Conservation (phyloP, 2,797 vertebrate species). For the Leptodactylus fallax region DNA sequence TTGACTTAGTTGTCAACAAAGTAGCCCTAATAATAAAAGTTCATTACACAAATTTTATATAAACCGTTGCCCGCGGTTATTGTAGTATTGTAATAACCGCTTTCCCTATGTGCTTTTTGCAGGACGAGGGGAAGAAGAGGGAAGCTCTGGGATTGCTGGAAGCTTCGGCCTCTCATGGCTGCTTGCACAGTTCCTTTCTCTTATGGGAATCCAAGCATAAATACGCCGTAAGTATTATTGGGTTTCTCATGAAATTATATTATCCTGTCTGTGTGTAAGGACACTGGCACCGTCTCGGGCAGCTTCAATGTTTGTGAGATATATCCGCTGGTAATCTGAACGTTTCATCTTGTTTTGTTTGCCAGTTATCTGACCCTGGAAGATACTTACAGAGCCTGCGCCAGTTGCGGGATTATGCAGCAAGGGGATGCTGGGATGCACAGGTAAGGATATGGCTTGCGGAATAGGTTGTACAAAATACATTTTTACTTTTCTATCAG, state of each 20-base stretch:
- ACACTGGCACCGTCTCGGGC: not conserved
- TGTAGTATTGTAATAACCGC: not conserved
- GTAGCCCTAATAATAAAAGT: not conserved
- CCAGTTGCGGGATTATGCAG: constrained; percentile 91
- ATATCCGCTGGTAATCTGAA: not conserved
- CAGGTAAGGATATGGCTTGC: constrained; percentile 79
- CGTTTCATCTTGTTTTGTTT: not conserved
- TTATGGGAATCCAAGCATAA: constrained; percentile 89
- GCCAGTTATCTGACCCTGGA: constrained; percentile 89
- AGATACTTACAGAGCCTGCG: constrained; percentile 91
- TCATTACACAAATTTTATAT: no score
- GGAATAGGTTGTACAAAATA: not conserved
- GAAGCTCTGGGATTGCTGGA: constrained; percentile 86
- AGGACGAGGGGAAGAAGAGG: constrained; percentile 85
- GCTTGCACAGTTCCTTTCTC: constrained; percentile 90
- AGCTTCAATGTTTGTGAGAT: not conserved
- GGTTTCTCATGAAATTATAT: not conserved
- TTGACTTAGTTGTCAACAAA: no score
- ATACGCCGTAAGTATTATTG: constrained; percentile 81
- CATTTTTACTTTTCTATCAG: not conserved
- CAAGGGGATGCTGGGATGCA: constrained; percentile 96
- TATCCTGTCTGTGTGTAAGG: constrained; percentile 5
- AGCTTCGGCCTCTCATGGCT: constrained; percentile 87
- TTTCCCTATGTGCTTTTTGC: constrained; percentile 27
- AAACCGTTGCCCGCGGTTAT: not conserved